These are phyloP conservation scores for Hippopotamyrus pictus DNA, from an alignment of 2,797 vertebrate species.

Conservation along the genomic window DNA sequence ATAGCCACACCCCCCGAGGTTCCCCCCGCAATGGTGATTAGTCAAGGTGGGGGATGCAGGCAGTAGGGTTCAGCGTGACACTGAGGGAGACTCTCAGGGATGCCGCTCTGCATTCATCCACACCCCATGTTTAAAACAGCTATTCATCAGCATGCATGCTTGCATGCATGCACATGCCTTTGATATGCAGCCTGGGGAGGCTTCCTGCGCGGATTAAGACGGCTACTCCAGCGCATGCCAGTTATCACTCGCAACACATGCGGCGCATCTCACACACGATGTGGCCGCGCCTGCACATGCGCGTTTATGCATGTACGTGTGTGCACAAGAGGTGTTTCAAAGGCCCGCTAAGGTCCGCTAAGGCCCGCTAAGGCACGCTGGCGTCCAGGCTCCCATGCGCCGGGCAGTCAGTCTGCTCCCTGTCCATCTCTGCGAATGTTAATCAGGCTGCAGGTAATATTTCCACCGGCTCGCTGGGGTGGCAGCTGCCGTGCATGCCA, in stretches of 20 bases:
- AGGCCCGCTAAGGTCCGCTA: background rate
- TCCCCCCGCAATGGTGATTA: slow-evolving; percentile 58
- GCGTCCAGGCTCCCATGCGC: background rate
- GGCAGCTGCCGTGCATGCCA: background rate
- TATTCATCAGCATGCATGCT: slow-evolving; percentile 69
- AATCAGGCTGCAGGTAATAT: background rate
- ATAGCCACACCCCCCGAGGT: slow-evolving; percentile 49
- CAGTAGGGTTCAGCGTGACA: slow-evolving; percentile 65
- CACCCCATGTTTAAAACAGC: slow-evolving; percentile 63
- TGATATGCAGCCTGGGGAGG: background rate
- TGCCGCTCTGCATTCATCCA: slow-evolving; percentile 64
- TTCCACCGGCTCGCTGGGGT: background rate
- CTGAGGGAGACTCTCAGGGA: slow-evolving; percentile 65
- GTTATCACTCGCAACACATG: background rate
- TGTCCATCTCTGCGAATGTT: background rate
- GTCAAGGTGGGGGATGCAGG: slow-evolving; percentile 62
- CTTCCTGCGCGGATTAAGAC: background rate
- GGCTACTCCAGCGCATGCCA: background rate
- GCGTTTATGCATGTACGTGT: background rate
- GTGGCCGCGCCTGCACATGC: background rate
- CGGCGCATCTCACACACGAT: slow-evolving; percentile 17
- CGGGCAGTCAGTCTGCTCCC: background rate
- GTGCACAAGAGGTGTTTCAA: background rate
- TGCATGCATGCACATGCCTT: background rate
- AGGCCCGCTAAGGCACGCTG: background rate